Percentiles rank a stretch among this genome's conserved stretches.
Evolutionary conservation across 1,140 invertebrate genomes (phyloP).

Genomic region (Aplysia californica): DNA sequence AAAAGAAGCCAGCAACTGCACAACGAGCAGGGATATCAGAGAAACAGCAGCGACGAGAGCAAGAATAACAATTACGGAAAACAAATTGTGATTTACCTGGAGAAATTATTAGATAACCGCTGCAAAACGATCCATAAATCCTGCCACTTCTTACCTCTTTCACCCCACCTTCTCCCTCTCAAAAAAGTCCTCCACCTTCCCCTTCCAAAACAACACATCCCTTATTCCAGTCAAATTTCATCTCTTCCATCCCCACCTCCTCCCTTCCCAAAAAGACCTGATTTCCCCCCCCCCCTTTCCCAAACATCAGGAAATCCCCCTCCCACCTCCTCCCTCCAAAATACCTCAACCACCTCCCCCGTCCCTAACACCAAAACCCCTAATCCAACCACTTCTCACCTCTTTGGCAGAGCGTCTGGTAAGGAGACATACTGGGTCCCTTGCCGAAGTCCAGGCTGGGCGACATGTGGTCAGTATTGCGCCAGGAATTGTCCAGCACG

Average conservation of each 20-base stretch:
- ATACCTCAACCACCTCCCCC: background rate
- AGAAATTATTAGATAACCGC: no score
- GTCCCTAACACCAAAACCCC: background rate
- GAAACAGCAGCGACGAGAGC: no score
- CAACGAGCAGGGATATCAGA: no score
- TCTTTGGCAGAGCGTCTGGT: conserved; percentile 61
- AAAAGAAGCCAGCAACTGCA: no score
- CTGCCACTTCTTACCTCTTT: no score
- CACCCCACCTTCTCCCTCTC: no score
- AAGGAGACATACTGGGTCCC: conserved; percentile 48
- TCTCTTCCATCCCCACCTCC: background rate
- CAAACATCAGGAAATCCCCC: background rate
- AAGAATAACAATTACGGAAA: no score
- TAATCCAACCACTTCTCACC: conserved; percentile 40
- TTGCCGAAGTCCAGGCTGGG: conserved; percentile 55
- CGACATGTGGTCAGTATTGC: conserved; percentile 44
- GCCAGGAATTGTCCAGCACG: conserved; percentile 56
- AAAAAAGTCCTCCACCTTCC: no score
- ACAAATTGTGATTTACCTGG: no score
- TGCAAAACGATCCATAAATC: no score
- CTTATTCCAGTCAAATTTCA: background rate
- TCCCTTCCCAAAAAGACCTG: background rate
- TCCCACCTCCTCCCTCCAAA: background rate
- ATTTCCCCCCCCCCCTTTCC: background rate
- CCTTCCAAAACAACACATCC: background rate